These are phyloP conservation scores for Cantharis lateralis DNA, from an alignment of 2,888 invertebrate genomes.

Conservation along the genomic window DNA sequence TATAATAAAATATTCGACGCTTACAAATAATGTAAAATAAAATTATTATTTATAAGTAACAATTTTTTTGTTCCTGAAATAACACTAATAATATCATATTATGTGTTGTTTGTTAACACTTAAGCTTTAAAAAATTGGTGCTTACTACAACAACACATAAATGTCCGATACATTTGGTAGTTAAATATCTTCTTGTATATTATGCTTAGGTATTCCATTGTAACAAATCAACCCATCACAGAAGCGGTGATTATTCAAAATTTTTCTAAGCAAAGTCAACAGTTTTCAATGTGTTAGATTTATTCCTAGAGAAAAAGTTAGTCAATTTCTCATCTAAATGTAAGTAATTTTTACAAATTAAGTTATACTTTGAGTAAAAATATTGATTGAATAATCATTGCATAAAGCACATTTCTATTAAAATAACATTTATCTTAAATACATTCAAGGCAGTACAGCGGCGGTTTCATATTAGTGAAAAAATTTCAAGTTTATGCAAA, in stretches of 20 bases:
- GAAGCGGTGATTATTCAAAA: slow-evolving; percentile 49
- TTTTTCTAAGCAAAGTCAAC: slow-evolving; percentile 38
- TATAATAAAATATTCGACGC: neutral
- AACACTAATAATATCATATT: neutral
- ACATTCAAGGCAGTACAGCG: slow-evolving; percentile 46
- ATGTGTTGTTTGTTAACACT: neutral
- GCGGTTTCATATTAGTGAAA: slow-evolving; percentile 36
- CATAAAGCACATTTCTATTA: slow-evolving; percentile 46
- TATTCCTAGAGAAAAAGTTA: neutral
- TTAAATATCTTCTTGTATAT: slow-evolving; percentile 44
- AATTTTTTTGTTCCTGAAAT: neutral
- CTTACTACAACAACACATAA: slow-evolving; percentile 42
- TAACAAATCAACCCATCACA: slow-evolving; percentile 54
- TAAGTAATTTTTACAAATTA: neutral
- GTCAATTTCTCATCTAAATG: neutral
- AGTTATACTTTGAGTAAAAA: slow-evolving; percentile 22
- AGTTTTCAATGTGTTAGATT: neutral
- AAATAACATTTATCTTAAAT: slow-evolving; percentile 37
- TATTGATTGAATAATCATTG: slow-evolving; percentile 27
- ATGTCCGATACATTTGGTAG: slow-evolving; percentile 39
- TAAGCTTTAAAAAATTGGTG: slow-evolving; percentile 43
- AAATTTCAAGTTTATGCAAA: slow-evolving; percentile 8
- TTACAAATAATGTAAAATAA: neutral
- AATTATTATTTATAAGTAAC: neutral
- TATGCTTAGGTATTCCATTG: slow-evolving; percentile 35